Evolutionary conservation across 2,113 vertebrate species (phyloP).

Genomic region (Grantiella picta): DNA sequence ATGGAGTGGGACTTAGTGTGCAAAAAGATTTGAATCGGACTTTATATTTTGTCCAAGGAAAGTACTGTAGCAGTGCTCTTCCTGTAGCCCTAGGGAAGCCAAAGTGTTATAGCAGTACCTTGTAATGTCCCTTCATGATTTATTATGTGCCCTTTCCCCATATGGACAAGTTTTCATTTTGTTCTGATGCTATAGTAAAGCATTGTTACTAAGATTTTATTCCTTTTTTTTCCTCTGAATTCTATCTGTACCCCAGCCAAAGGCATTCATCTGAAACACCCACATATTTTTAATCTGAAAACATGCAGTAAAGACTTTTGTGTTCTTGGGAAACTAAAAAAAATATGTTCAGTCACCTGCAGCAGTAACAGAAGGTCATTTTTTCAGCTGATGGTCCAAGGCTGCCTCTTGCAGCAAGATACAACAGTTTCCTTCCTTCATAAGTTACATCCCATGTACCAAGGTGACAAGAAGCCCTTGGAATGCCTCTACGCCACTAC

Average conservation of each 20-base stretch:
- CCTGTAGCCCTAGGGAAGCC: background rate
- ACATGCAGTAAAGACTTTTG: background rate
- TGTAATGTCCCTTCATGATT: background rate
- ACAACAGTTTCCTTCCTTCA: background rate
- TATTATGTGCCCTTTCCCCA: background rate
- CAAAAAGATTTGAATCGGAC: background rate
- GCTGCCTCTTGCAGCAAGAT: background rate
- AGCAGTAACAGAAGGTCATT: background rate
- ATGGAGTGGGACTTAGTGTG: background rate
- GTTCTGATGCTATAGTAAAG: background rate
- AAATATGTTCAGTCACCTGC: background rate
- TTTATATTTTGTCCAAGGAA: background rate
- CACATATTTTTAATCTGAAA: background rate
- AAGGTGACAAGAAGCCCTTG: background rate
- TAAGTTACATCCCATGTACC: rapidly evolving
- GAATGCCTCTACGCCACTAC: background rate
- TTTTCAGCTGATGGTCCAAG: background rate
- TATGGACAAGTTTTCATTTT: background rate
- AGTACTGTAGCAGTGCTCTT: background rate
- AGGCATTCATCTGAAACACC: background rate
- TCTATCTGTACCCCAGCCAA: background rate
- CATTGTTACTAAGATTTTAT: background rate
- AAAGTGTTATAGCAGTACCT: background rate
- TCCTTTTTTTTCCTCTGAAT: background rate
- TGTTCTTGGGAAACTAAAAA: background rate